Percentiles rank a stretch among this genome's conserved stretches.
Conservation (phyloP, 35 echinoderm and acorn worm species). For the Eucidaris tribuloides region DNA sequence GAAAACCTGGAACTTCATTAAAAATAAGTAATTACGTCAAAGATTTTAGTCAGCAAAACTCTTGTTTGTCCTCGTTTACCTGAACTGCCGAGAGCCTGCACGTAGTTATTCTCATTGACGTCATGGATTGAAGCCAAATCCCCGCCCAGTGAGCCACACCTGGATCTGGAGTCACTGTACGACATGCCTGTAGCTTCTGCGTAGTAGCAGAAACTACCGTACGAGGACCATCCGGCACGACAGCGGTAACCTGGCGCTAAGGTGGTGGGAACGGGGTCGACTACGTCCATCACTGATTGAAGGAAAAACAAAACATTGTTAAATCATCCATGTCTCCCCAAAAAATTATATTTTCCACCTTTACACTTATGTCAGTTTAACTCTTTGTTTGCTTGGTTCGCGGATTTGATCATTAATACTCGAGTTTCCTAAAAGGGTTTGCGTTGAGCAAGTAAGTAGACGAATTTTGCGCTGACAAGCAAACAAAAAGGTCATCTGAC, state of each 20-base stretch:
- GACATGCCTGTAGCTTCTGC: slow-evolving; percentile 15
- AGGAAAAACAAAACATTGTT: too few relatives aligned
- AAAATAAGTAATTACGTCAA: not conserved
- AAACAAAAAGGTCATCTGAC: too few relatives aligned
- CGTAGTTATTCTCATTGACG: slow-evolving; percentile 48
- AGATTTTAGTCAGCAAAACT: not conserved
- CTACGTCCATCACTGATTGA: too few relatives aligned
- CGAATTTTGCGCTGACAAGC: too few relatives aligned
- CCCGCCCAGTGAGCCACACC: slow-evolving; percentile 43
- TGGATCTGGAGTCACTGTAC: slow-evolving; percentile 29
- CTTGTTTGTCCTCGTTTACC: too few relatives aligned
- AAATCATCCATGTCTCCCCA: too few relatives aligned
- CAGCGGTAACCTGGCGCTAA: slow-evolving; percentile 59
- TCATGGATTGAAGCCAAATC: slow-evolving; percentile 71
- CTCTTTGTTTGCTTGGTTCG: too few relatives aligned
- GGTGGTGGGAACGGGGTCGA: slow-evolving; percentile 27
- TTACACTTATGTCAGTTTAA: too few relatives aligned
- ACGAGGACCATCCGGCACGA: slow-evolving; percentile 40
- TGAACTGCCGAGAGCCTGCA: slow-evolving; percentile 28
- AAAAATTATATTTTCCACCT: too few relatives aligned
- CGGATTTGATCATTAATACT: too few relatives aligned
- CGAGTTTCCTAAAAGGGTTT: too few relatives aligned
- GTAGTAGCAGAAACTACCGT: slow-evolving; percentile 48
- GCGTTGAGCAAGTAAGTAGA: too few relatives aligned
- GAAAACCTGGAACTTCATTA: not conserved